A percentile compares a stretch with the other conserved stretches of the same genome.
phyloP scores from a whole-genome alignment of 2,113 vertebrate genomes.

The Sinocyclocheilus anophthalmus region DNA sequence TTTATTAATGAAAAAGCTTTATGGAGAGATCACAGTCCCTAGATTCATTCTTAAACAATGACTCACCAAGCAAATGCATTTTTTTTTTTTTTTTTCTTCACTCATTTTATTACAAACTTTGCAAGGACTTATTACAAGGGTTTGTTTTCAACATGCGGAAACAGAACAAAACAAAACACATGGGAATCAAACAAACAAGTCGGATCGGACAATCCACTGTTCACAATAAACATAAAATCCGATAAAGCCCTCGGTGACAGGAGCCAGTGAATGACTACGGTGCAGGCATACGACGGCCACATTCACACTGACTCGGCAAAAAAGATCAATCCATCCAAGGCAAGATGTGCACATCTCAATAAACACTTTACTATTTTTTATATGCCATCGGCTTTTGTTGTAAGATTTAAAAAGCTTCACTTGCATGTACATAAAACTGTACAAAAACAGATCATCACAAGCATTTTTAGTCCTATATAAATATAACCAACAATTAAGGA shows the following conservation, averaged over 20 bases:
- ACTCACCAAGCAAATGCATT: slow-evolving; percentile 55
- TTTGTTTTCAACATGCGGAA: slow-evolving; percentile 83
- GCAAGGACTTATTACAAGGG: slow-evolving; percentile 97
- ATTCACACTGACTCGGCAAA: slow-evolving; percentile 89
- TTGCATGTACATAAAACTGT: slow-evolving; percentile 99
- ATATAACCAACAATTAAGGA: slow-evolving; percentile 94
- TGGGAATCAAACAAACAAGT: slow-evolving; percentile 55
- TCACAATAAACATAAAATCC: slow-evolving; percentile 69
- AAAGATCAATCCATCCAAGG: slow-evolving; percentile 85
- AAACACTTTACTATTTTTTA: slow-evolving; percentile 89
- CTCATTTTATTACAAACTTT: slow-evolving; percentile 98
- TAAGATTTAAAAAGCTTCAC: slow-evolving; percentile 92
- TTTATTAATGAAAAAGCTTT: slow-evolving; percentile 42
- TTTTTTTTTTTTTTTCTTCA: slow-evolving; percentile 74
- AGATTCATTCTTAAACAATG: slow-evolving; percentile 53
- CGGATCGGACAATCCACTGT: slow-evolving; percentile 48
- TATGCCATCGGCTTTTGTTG: slow-evolving; percentile 80
- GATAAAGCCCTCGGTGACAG: slow-evolving; percentile 79
- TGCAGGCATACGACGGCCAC: slow-evolving; percentile 87
- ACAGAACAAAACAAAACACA: slow-evolving; percentile 68
- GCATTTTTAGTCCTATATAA: slow-evolving; percentile 89
- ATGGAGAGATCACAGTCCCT: slow-evolving; percentile 25
- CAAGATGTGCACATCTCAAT: slow-evolving; percentile 88
- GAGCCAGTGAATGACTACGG: slow-evolving; percentile 83
- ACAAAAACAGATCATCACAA: slow-evolving; percentile 98